A percentile compares a stretch with the other conserved stretches of the same genome.
These are phyloP conservation scores for Sebastes baramenuke DNA, from an alignment of 2,797 vertebrate genomes.

Conservation along the genomic window DNA sequence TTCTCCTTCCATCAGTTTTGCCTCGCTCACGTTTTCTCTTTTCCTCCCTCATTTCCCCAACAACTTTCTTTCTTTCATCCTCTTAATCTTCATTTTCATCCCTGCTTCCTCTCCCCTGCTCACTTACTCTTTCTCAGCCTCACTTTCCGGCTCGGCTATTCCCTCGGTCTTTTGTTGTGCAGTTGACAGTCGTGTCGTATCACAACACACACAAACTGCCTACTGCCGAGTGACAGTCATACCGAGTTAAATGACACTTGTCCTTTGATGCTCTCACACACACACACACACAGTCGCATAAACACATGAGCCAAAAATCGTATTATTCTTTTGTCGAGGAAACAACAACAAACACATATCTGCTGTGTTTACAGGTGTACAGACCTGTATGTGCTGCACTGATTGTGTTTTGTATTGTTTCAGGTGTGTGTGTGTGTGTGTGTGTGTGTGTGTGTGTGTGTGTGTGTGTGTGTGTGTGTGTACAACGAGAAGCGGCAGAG, in stretches of 20 bases:
- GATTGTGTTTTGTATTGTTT: conserved; percentile 4
- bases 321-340: neutral
- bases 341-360: conserved; percentile 1
- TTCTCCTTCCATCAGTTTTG: neutral
- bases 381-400: conserved; percentile 16
- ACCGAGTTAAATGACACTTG: conserved; percentile 8
- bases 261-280: neutral
- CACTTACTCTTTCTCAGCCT: neutral
- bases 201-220: neutral
- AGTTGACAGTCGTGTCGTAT: conserved; percentile 10
- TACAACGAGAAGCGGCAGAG: conserved; percentile 31
- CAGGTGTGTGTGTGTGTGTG: neutral
- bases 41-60: neutral
- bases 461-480: conserved; percentile 24
- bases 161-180: conserved; percentile 42
- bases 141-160: neutral
- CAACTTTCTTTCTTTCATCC: too few relatives aligned
- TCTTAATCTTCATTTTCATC: neutral
- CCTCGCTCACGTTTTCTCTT: neutral
- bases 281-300: neutral
- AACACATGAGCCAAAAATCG: neutral
- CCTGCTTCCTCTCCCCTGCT: neutral
- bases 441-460: neutral
- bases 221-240: conserved; percentile 11
- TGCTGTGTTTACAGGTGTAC: conserved; percentile 30